Base-by-base conservation (phyloP, 2,888 invertebrate species). In the Eupithecia inturbata region DNA sequence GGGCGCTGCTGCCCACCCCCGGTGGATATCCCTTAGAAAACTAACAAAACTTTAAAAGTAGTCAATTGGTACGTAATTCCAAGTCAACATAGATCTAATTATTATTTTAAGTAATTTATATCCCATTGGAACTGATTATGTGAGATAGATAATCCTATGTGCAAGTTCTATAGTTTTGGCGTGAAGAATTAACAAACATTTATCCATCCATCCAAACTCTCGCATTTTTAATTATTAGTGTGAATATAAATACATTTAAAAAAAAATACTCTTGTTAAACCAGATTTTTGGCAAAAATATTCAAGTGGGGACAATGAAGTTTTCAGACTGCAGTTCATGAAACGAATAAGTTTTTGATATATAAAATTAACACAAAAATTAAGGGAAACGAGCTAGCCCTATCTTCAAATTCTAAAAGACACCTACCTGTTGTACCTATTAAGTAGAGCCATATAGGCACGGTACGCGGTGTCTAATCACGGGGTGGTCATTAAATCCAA, bases 401-500 rank as follows among this genome's bases (percentile, higher is more conserved):
- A 71, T 49, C 36, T 66, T 63, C n/a, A 31, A 39, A 67, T 67
- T 57, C 28, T 28, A 33, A 64, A 72, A 74, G 68, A 36, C 49
- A 53, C 49, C 45, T 53, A 53, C 60, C 68, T 62, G 71, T 69
- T 73, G 87, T 22, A n/a, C n/a, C n/a, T n/a, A 22, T 53, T 53
- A 53, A 14, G 64, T 90, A 91, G 90, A 92, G 87, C 87, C 88
- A 89, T 89, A 86, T 85, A 87, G 84, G 85, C 81, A 83, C 76
- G 85, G 26, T 26, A 57, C 57, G 87, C 85, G 89, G 87, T 91
- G 90, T 92, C 92, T 94, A 93, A 94, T 93, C 93, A 94, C 88
- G 85, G 78, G 74, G 82, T 80, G 86, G 89, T 88, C 92, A 92
- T 94, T 93, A 94, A 94, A 93, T 88, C 86, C 85, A 89, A 90